Conservation (phyloP, 2,113 vertebrate species). For the Gavialis gangeticus region DNA sequence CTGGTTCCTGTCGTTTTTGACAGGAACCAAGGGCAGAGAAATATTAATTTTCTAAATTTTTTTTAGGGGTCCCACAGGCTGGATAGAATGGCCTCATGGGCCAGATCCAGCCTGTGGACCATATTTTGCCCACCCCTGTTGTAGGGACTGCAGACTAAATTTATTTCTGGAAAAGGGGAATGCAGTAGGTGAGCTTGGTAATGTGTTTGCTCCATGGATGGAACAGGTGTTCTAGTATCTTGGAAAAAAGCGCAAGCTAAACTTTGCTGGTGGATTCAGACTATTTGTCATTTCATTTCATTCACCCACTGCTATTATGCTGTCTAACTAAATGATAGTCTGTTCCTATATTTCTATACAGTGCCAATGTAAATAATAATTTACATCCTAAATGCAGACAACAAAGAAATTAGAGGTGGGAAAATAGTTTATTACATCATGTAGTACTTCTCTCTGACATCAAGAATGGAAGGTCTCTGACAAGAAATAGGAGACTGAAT, state of each 20-base stretch:
- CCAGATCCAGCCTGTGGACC: no score
- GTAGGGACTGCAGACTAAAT: not conserved
- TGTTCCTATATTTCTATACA: not conserved
- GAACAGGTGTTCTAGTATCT: not conserved
- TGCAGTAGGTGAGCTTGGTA: not conserved
- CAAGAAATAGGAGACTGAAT: not conserved
- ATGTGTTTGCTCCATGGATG: not conserved
- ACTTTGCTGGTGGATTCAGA: not conserved
- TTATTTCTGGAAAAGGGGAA: not conserved
- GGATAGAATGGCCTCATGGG: no score
- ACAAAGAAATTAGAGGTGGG: no score
- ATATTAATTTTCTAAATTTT: no score
- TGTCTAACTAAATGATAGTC: not conserved
- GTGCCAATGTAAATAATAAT: not conserved
- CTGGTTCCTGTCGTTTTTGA: no score
- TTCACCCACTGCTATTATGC: not conserved
- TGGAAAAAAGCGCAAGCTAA: not conserved
- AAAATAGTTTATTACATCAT: not conserved
- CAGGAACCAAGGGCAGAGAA: no score
- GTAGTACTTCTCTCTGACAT: not conserved
- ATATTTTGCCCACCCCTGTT: no score
- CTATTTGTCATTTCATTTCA: fast-evolving
- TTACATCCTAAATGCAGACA: not conserved
- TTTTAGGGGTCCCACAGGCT: no score
- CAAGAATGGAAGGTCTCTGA: not conserved